Base-by-base conservation (phyloP, 2,888 invertebrate genomes). In the Parasteatoda lunata region DNA sequence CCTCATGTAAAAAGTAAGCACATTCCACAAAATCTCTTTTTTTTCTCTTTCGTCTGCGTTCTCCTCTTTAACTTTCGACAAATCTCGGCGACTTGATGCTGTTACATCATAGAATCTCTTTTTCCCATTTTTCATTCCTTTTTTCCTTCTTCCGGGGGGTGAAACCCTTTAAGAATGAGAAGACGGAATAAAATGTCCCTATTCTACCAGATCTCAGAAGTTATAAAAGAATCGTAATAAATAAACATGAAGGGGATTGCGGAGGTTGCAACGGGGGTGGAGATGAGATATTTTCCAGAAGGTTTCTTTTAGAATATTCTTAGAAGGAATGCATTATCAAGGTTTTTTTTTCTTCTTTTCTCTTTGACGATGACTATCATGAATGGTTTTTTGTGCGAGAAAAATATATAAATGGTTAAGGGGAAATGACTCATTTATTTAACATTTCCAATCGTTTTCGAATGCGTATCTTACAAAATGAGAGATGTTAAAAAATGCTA, bases 241-340 rank as follows among this genome's bases (percentile, higher is more conserved):
- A 77, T 77, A 77, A 77, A 77, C 66, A 45, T 52, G 66, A 68
- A 66, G 70, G 66, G 65, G 30, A 51, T 45, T 15, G 13, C 45
- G 48, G 15, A 65, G 2, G 48, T 7, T 54, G 5, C 59, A 59
- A 51, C n/a, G 5, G n/a, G 45, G 9, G 66, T 47, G 11, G 47
- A 77, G 76, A 51, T 77, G 77, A 68, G 66, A 68, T 66, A 51
- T 77, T 77, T 77, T 77, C 68, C 51, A 65, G 77, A 51, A 66
- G 66, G 68, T 65, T 51, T 65, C 30, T 66, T 66, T 77, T 49
- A 77, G 66, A 77, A 77, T 48, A 13, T 48, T 70, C 47, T 48
- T 47, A n/a, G 15, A 30, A 15, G 15, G 30, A 15, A 45, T 45
- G 68, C 30, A 9, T 15, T 68, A 30, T 68, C 45, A 68, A 68